Evolutionary conservation across 2,888 invertebrate species (phyloP).

Genomic region (Epirrita christyi): DNA sequence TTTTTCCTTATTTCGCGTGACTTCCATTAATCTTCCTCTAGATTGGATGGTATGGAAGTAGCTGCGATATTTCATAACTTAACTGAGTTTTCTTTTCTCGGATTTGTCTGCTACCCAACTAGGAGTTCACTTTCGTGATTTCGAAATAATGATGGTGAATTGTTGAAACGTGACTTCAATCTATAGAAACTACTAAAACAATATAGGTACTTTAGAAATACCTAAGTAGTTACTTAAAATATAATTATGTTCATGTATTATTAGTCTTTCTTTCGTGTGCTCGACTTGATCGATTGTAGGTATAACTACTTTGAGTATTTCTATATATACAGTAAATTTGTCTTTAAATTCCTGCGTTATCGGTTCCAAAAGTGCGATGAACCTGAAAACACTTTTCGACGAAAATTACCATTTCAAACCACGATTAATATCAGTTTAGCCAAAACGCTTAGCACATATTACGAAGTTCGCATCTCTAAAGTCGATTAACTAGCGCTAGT

Average conservation of each 20-base stretch:
- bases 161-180: not conserved
- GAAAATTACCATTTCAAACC: constrained; percentile 30
- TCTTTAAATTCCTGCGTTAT: not conserved
- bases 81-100: constrained; percentile 8
- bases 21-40: constrained; percentile 37
- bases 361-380: not conserved
- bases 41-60: constrained; percentile 33
- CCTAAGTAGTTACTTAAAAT: too few species aligned
- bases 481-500: constrained; percentile 57
- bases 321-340: too few species aligned
- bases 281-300: too few species aligned
- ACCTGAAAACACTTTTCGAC: constrained; percentile 5
- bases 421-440: constrained; percentile 53
- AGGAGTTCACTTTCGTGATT: constrained; percentile 3
- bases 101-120: constrained; percentile 6
- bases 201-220: not conserved
- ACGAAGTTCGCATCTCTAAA: constrained; percentile 49
- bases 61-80: constrained; percentile 19
- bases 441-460: constrained; percentile 48
- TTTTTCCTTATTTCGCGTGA: constrained; percentile 36
- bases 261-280: too few species aligned
- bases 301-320: too few species aligned
- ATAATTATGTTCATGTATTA: too few species aligned
- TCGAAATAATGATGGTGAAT: constrained; percentile 2
- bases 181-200: not conserved